Base-by-base conservation (phyloP, 1,140 invertebrate species). In the Cherax destructor region DNA sequence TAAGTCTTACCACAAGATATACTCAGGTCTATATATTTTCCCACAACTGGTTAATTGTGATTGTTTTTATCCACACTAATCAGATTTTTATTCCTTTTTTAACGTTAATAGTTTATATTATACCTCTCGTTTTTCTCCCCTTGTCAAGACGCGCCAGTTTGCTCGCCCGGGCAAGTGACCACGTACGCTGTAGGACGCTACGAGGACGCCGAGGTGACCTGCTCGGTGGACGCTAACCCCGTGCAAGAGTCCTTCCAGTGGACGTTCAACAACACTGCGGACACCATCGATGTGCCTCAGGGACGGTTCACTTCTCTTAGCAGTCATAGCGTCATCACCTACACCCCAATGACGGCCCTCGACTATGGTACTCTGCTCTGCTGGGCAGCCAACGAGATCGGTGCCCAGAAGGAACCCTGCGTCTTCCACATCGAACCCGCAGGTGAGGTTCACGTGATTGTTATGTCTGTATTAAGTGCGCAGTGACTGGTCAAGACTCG, bases 221-320 rank as follows among this genome's bases (percentile, higher is more conserved):
- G 97, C 94, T 97, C 98, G 93, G 95, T 98, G 61, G 97, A 97
- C 91, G 97, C 97, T n/a, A 98, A 98, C 95, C 97, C 97, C 4
- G 94, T 96, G 92, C 81, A 93, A 9, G 95, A 94, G 87, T 97
- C 97, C 94, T 95, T 95, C 77, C 97, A 97, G 97, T 97, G 96
- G 84, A 86, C 96, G 94, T 97, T 97, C 94, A 97, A 97, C 93
- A 96, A 95, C 86, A 94, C 96, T n/a, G 95, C 95, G 21, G 84
- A 86, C 72, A 86, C 84, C 41, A 86, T 77, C 13, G 74, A 86
- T 72, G 84, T 86, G 0, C 84, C 84, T 0, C 50, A 76, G 47
- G 74, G 84, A 21, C 69, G 74, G 76, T 92, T 93, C 65, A 93
- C 93, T 88, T 93, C 93, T 87, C 93, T 78, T 92, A 93, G 93